These are phyloP conservation scores for Chelmon rostratus DNA, from an alignment of 2,797 vertebrate genomes.

Conservation along the genomic window DNA sequence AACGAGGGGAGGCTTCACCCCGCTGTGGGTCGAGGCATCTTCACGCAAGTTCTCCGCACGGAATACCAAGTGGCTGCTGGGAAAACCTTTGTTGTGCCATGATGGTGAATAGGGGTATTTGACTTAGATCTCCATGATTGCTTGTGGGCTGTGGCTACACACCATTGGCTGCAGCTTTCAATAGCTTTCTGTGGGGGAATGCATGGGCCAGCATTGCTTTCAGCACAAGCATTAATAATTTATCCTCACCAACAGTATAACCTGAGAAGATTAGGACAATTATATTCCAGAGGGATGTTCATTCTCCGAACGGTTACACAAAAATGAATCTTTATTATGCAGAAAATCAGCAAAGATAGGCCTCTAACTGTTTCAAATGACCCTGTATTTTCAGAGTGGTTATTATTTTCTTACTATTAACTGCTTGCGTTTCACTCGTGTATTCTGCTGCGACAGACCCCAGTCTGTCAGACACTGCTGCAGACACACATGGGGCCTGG, in stretches of 20 bases:
- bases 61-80: conserved; percentile 84
- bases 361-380: neutral
- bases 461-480: conserved; percentile 50
- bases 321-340: neutral
- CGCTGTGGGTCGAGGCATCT: conserved; percentile 69
- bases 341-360: neutral
- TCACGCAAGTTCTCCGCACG: conserved; percentile 75
- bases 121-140: conserved; percentile 84
- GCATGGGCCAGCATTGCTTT: conserved; percentile 40
- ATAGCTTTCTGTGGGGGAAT: conserved; percentile 52
- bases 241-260: neutral
- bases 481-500: conserved; percentile 41
- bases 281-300: neutral
- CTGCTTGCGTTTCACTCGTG: conserved; percentile 13
- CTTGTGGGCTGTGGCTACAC: conserved; percentile 66
- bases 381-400: neutral
- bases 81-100: conserved; percentile 82
- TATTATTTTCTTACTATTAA: neutral
- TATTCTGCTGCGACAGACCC: conserved; percentile 24
- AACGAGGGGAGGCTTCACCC: conserved; percentile 49
- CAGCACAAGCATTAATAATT: conserved; percentile 46
- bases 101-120: conserved; percentile 85
- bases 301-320: neutral
- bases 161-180: conserved; percentile 56
- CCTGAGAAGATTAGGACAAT: conserved; percentile 5